Evolutionary conservation across 53 echinoderm and acorn worm species (phyloP).

Genomic region (Echinarachnius parma): DNA sequence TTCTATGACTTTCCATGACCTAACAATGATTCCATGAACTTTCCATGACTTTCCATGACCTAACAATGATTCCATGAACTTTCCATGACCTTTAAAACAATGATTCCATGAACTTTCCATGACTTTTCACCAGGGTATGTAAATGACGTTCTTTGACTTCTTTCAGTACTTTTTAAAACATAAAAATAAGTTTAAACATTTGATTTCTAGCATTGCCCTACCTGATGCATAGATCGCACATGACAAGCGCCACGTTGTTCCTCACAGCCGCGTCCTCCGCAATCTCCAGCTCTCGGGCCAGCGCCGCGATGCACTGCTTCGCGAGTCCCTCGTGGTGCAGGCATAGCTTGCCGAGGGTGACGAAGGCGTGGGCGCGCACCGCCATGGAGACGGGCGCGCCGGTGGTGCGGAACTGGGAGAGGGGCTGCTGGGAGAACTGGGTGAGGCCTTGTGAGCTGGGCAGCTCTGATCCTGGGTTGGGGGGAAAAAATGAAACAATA

Average conservation of each 20-base stretch:
- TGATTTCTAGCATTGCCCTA: constrained; percentile 18
- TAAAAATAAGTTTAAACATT: no score
- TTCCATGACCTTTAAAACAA: no score
- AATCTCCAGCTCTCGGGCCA: constrained; percentile 87
- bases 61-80: no score
- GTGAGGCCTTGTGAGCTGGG: constrained; percentile 57
- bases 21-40: no score
- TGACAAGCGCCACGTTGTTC: constrained; percentile 85
- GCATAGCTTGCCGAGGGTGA: constrained; percentile 92
- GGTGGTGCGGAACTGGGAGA: constrained; percentile 72
- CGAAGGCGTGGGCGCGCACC: constrained; percentile 81
- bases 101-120: no score
- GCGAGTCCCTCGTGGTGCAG: constrained; percentile 84
- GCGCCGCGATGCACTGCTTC: constrained; percentile 80
- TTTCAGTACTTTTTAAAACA: no score
- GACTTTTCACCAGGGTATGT: no score
- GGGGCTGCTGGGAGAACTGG: constrained; percentile 66
- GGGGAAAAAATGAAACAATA: no score
- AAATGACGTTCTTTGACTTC: no score
- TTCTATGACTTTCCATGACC: no score
- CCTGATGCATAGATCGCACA: constrained; percentile 97
- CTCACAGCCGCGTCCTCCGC: constrained; percentile 64
- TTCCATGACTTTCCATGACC: no score
- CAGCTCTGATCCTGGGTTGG: constrained; percentile 16
- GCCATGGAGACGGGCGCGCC: constrained; percentile 66